A percentile compares a stretch with the other conserved stretches of the same genome.
Conservation (phyloP, 2,797 vertebrate genomes). For the Artibeus jamaicensis region DNA sequence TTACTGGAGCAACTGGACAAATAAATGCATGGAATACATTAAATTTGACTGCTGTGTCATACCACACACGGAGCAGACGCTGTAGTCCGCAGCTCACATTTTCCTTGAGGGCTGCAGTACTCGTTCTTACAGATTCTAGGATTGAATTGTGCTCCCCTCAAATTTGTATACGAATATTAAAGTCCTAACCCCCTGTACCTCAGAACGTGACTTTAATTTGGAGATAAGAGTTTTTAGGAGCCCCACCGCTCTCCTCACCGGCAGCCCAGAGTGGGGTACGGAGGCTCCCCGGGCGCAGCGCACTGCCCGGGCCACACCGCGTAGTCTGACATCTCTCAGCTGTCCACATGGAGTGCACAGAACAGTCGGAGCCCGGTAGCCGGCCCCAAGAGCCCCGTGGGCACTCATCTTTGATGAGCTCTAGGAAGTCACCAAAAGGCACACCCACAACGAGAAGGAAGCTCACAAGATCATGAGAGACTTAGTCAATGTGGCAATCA, state of each 20-base stretch:
- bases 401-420: constrained; percentile 93
- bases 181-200: background rate
- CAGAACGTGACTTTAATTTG: background rate
- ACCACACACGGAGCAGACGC: background rate
- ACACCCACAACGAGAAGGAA: constrained; percentile 96
- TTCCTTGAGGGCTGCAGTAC: background rate
- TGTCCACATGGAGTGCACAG: too few relatives aligned
- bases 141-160: background rate
- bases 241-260: too few relatives aligned
- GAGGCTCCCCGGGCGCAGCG: too few relatives aligned
- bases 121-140: background rate
- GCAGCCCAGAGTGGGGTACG: too few relatives aligned
- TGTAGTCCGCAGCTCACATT: background rate
- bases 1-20: background rate
- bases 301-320: too few relatives aligned
- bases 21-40: background rate
- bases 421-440: constrained; percentile 94
- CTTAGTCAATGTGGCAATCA: constrained; percentile 97
- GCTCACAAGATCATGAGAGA: constrained; percentile 98
- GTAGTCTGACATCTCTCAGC: too few relatives aligned
- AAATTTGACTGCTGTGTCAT: background rate
- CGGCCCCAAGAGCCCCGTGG: too few relatives aligned
- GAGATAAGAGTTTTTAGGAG: background rate
- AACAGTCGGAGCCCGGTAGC: too few relatives aligned
- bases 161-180: background rate